phyloP scores from a whole-genome alignment of 2,888 invertebrate species.

The Zygogramma bicolorata region DNA sequence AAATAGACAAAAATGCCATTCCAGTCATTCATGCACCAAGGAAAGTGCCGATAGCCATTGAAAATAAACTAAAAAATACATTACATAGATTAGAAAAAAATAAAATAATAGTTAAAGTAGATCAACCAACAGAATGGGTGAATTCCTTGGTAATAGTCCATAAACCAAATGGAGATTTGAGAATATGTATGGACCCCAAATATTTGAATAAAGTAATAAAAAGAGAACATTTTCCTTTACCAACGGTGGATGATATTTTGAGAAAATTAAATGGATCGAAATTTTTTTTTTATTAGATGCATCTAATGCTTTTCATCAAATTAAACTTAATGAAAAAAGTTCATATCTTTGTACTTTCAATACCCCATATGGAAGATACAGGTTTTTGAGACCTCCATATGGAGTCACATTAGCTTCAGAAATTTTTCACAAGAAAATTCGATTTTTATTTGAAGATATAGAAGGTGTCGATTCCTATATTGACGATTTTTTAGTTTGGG shows the following conservation, averaged over 20 bases:
- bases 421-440: neutral
- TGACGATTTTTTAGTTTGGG: slow-evolving; percentile 10
- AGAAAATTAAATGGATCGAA: neutral
- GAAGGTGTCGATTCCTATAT: neutral
- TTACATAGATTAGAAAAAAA: too few relatives aligned
- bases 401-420: neutral
- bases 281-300: neutral
- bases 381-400: neutral
- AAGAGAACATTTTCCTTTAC: neutral
- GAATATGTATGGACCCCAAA: neutral
- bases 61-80: too few relatives aligned
- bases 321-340: neutral
- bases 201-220: neutral
- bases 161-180: neutral
- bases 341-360: neutral
- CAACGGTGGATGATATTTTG: neutral
- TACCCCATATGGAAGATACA: neutral
- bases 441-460: slow-evolving; percentile 4
- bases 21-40: too few relatives aligned
- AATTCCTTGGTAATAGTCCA: neutral
- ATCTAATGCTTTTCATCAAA: neutral
- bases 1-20: neutral
- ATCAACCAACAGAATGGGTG: neutral
- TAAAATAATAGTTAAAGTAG: too few relatives aligned
- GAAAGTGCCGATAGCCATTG: too few relatives aligned